Percentiles rank a stretch among this genome's conserved stretches.
phyloP scores from a whole-genome alignment of 1,140 invertebrate genomes.

The Drosophila setifemur region DNA sequence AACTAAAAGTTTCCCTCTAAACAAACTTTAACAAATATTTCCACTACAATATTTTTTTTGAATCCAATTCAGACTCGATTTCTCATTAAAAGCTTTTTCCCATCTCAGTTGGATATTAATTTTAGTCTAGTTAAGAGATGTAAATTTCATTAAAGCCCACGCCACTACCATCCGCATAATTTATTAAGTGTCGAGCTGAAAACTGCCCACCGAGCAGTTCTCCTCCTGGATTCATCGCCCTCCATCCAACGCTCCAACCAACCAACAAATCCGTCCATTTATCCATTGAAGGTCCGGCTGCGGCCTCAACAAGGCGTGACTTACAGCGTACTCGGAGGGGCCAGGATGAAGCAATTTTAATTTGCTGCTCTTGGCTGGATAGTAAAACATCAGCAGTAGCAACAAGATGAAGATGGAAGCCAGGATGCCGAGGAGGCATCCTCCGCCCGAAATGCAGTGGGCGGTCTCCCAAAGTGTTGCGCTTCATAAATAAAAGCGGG shows the following conservation, averaged over 20 bases:
- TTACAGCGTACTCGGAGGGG: conserved; percentile 46
- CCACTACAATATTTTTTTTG: too few relatives aligned
- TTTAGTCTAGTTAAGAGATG: conserved; percentile 18
- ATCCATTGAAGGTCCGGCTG: conserved; percentile 34
- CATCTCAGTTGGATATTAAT: conserved; percentile 8
- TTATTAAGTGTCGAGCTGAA: conserved; percentile 76
- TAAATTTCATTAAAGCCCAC: conserved; percentile 65
- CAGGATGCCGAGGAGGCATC: background rate
- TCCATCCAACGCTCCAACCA: conserved; percentile 4
- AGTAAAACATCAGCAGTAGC: conserved; percentile 73
- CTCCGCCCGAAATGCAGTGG: conserved; percentile 61
- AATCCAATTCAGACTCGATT: background rate
- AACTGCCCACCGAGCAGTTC: conserved; percentile 26
- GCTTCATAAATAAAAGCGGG: conserved; percentile 66
- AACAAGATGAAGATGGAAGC: conserved; percentile 35
- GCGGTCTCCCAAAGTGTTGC: conserved; percentile 56
- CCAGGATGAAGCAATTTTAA: conserved; percentile 77
- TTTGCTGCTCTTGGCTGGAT: conserved; percentile 58
- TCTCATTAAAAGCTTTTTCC: background rate
- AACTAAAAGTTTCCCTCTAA: background rate
- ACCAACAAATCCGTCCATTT: conserved; percentile 51
- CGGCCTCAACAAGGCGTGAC: conserved; percentile 58
- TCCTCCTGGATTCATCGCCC: background rate
- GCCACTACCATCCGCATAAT: conserved; percentile 52
- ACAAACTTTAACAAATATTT: too few relatives aligned